Evolutionary conservation across 2,888 invertebrate species (phyloP).

Genomic region (Pseudococcus jackbeardsleyi): DNA sequence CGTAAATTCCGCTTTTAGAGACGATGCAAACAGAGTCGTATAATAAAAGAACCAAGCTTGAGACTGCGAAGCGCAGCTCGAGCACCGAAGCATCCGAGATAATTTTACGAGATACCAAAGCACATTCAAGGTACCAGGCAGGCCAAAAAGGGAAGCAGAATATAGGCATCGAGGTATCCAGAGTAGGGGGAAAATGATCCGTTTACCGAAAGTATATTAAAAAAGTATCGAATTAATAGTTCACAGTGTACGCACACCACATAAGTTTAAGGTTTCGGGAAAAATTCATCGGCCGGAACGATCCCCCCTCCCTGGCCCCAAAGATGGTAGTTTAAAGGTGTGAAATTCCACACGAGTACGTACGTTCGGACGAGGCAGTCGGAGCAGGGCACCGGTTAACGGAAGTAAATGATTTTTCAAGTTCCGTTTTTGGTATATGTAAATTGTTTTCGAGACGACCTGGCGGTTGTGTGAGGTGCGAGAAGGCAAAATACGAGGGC

Average conservation of each 20-base stretch:
- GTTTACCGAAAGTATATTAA: constrained; percentile 35
- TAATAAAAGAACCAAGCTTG: neutral
- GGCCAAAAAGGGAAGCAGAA: neutral
- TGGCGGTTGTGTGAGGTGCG: neutral
- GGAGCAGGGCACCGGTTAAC: neutral
- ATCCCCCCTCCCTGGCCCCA: neutral
- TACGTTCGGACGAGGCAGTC: neutral
- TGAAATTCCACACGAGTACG: constrained; percentile 34
- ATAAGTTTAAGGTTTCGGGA: constrained; percentile 29
- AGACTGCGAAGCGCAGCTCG: neutral
- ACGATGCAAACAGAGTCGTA: neutral
- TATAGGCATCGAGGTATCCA: neutral
- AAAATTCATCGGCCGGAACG: constrained; percentile 38
- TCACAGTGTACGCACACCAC: neutral
- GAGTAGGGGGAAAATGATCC: neutral
- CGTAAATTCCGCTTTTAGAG: constrained; percentile 50
- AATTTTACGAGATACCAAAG: constrained; percentile 30
- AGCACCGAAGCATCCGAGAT: neutral
- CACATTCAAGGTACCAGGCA: neutral
- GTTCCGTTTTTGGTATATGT: constrained; percentile 34
- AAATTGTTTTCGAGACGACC: neutral
- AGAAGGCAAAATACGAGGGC: neutral
- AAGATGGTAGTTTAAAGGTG: neutral
- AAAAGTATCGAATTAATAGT: constrained; percentile 48
- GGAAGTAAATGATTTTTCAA: constrained; percentile 45